Evolutionary conservation across 2,113 vertebrate genomes (phyloP).

Genomic region (Ornithorhynchus anatinus): DNA sequence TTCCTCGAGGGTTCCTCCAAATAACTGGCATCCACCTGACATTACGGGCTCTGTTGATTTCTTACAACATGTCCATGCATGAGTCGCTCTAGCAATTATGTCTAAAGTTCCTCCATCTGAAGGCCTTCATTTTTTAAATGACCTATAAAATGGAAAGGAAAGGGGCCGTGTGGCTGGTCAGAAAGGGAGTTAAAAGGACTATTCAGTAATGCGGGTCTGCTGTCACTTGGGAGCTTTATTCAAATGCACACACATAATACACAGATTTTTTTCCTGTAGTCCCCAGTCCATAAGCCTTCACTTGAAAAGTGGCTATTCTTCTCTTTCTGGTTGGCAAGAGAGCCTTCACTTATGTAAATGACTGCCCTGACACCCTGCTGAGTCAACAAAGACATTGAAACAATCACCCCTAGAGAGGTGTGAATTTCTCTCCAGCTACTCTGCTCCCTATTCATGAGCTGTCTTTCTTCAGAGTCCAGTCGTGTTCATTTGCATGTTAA

Average conservation of each 20-base stretch:
- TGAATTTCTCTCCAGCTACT: neutral
- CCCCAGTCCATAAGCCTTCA: conserved; percentile 1
- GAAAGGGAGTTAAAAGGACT: conserved; percentile 9
- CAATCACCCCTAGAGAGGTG: conserved; percentile 36
- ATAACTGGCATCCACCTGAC: neutral
- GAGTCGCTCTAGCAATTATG: neutral
- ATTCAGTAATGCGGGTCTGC: neutral
- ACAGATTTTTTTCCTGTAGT: neutral
- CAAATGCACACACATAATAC: conserved; percentile 17
- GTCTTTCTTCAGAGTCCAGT: conserved; percentile 33
- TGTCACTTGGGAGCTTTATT: conserved; percentile 13
- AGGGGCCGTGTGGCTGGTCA: neutral
- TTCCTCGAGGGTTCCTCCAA: neutral
- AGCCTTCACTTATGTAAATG: conserved; percentile 20
- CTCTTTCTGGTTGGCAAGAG: neutral
- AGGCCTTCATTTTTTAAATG: too few relatives aligned
- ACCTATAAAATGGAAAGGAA: conserved; percentile 6
- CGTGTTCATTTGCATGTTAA: conserved; percentile 55
- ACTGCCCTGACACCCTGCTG: neutral
- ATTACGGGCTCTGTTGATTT: neutral
- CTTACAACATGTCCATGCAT: neutral
- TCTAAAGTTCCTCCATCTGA: conserved; percentile 9
- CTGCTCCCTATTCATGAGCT: conserved; percentile 5
- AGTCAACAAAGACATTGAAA: conserved; percentile 15
- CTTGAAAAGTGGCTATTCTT: neutral